phyloP scores from a whole-genome alignment of 2,888 invertebrate species.

The Trissonchulus latispiculum region DNA sequence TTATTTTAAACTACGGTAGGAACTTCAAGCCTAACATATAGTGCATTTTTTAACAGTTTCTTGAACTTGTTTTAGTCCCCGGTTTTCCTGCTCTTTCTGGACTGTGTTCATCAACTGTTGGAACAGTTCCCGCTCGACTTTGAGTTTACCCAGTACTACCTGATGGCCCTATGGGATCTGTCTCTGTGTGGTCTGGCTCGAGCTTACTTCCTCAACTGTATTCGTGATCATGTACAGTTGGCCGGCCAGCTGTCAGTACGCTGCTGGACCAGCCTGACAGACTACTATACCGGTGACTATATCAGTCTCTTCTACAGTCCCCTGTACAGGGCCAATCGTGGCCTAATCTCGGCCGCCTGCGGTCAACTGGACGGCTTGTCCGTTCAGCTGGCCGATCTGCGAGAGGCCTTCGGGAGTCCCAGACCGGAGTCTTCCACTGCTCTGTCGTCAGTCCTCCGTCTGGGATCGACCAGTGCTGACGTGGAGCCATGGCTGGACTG shows the following conservation, averaged over 20 bases:
- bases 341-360: neutral
- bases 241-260: neutral
- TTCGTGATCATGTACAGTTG: slow-evolving; percentile 54
- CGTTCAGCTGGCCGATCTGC: neutral
- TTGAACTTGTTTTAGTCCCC: slow-evolving; percentile 57
- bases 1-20: too few species aligned
- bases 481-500: neutral
- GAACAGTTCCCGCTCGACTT: slow-evolving; percentile 78
- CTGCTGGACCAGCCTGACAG: neutral
- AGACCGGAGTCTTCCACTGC: too few species aligned
- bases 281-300: slow-evolving; percentile 62
- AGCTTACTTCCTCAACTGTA: slow-evolving; percentile 81
- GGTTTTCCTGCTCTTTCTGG: slow-evolving; percentile 76
- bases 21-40: neutral
- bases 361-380: neutral
- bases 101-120: slow-evolving; percentile 81
- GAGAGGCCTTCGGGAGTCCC: too few species aligned
- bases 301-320: slow-evolving; percentile 74
- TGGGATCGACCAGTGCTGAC: neutral
- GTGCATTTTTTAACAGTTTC: neutral
- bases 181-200: slow-evolving; percentile 77
- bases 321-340: slow-evolving; percentile 49
- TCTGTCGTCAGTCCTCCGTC: neutral
- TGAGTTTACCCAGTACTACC: slow-evolving; percentile 81
- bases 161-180: slow-evolving; percentile 82